Base-by-base conservation (phyloP, 1,140 invertebrate species). In the Drosophila rhopaloa region DNA sequence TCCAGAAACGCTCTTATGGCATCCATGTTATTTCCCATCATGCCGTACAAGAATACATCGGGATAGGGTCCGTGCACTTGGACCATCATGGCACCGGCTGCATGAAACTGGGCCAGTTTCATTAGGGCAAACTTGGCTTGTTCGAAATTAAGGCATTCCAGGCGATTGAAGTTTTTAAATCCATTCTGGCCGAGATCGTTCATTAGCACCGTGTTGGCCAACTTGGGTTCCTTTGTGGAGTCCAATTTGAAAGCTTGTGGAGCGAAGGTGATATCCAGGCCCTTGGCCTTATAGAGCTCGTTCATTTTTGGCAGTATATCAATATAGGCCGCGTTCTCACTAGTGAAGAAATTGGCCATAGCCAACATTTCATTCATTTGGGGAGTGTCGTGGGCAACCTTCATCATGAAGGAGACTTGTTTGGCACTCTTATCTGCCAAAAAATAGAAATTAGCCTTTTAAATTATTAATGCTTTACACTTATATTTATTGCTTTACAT, bases 61-160 rank as follows among this genome's bases (percentile, higher is more conserved):
- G 54, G 16, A 66, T 79, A 91, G 0, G 77, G 60, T 35, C 89
- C 90, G 48, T 83, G 16, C 1, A 62, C 14, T 5, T 67, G 51
- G 7, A 76, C 48, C 54, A 76, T 57, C 53, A 14, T 75, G 2
- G 84, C 89, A 4, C 90, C 75, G 0, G 76, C 79, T 5, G 94
- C 94, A 67, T 95, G 94, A 74, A 94, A 94, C 38, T 93, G 93
- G 0, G 94, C 94, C 32, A 95, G 72, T 19, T 93, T 93, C 29
- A 93, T 93, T 0, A 95, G 76, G 0, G 93, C 93, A 13, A 91
- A 73, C 41, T 93, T 93, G 4, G 94, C 71, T 58, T 94, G 93
- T 11, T 93, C 90, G 1, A 94, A 50, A 46, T 93, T 88, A 0
- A 95, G 67, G 4, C 94, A 93, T 47, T 93, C 91, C 37, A 92